A percentile compares a stretch with the other conserved stretches of the same genome.
These are phyloP conservation scores for Tenthredo notha DNA, from an alignment of 2,888 invertebrate genomes.

Conservation along the genomic window DNA sequence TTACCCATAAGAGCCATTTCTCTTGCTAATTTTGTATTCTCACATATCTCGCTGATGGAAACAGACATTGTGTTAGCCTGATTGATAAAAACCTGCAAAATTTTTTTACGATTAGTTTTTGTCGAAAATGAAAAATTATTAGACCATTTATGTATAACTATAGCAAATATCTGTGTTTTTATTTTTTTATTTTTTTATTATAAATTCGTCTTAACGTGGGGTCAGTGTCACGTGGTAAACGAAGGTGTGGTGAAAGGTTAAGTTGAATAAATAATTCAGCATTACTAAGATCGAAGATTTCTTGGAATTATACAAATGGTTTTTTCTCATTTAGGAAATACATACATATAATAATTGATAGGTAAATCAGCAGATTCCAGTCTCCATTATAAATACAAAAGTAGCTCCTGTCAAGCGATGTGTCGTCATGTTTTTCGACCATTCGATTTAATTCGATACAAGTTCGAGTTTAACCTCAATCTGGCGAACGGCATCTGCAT, in stretches of 20 bases:
- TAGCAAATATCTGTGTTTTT: neutral
- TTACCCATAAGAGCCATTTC: conserved; percentile 97
- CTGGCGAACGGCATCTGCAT: too few relatives aligned
- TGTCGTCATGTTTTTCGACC: conserved; percentile 35
- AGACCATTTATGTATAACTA: neutral
- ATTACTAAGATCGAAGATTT: neutral
- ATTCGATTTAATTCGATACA: conserved; percentile 9
- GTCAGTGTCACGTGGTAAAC: conserved; percentile 23
- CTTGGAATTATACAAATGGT: neutral
- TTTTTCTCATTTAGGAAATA: neutral
- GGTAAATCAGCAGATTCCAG: neutral
- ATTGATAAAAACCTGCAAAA: neutral
- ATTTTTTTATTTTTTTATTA: neutral
- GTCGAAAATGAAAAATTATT: neutral
- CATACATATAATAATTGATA: neutral
- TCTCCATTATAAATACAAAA: conserved; percentile 28
- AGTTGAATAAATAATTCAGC: neutral
- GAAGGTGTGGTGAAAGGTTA: conserved; percentile 37
- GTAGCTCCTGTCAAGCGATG: conserved; percentile 25
- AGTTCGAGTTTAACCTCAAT: neutral
- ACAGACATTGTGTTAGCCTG: conserved; percentile 84
- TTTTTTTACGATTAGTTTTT: neutral
- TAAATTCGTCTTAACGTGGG: conserved; percentile 7
- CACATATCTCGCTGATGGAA: conserved; percentile 94
- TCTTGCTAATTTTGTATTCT: conserved; percentile 96